Evolutionary conservation across 2,888 invertebrate genomes (phyloP).

Genomic region (Phragmatobia fuliginosa): DNA sequence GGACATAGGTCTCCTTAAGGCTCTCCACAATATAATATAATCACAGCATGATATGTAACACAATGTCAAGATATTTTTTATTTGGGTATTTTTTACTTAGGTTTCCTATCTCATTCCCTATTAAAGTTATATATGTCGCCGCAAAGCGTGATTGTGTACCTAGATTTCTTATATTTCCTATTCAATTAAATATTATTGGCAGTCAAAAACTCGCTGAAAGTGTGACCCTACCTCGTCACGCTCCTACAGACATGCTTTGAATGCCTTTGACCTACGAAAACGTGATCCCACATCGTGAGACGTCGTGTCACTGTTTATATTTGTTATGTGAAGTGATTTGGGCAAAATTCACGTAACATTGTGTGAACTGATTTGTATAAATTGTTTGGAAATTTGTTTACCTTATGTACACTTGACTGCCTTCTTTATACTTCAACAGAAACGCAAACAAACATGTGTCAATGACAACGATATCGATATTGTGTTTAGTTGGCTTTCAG

Average conservation of each 20-base stretch:
- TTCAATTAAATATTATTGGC: not conserved
- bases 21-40: too few species aligned
- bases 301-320: conserved; percentile 1
- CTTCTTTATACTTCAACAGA: not conserved
- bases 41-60: too few species aligned
- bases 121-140: too few species aligned
- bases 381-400: not conserved
- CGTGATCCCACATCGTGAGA: conserved; percentile 23
- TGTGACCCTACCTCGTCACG: conserved; percentile 12
- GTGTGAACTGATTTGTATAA: not conserved
- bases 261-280: conserved; percentile 39
- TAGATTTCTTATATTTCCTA: not conserved
- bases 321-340: conserved; percentile 14
- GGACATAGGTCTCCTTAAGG: too few species aligned
- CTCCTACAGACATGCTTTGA: conserved; percentile 25
- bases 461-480: not conserved
- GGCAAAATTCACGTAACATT: not conserved
- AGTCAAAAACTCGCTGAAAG: conserved; percentile 20
- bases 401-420: not conserved
- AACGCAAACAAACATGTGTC: not conserved
- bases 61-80: too few species aligned
- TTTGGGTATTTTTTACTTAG: too few species aligned
- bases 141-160: not conserved
- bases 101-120: too few species aligned
- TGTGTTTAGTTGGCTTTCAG: too few species aligned